Evolutionary conservation across 2,797 vertebrate genomes (phyloP), one percentile per base, ranked within the genome.

Genomic region (Periparus ater): DNA sequence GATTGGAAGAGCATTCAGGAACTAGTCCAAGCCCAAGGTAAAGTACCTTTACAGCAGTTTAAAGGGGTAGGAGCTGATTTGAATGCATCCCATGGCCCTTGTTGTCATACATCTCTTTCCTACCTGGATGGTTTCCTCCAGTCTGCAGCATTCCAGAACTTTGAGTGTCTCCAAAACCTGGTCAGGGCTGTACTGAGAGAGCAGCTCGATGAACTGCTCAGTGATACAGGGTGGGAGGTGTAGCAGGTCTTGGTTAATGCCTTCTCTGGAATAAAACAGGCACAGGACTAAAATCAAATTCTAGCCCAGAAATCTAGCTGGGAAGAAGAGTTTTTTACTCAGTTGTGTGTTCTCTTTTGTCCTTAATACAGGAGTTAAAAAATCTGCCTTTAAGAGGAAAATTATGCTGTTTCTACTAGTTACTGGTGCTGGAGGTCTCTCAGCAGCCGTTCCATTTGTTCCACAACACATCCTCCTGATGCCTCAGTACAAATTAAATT

Each of bases 101-200:
- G n/a, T 22, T 38, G 23, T 75, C 45, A 19, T 3, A 4, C 2
- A 18, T 11, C 6, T 38, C 44, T 36, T 47, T 45, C 94, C 97
- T 94, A 99, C 99, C 97, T 99, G 98, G 95, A 99, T 98, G 86
- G 99, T 98, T 95, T 99, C 98, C 92, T 99, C 99, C 76, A 99
- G 97, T 44, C 99, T 98, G 97, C 99, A 99, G 94, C 97, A 97
- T 89, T 99, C 98, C 51, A 99, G 98, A 40, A 98, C 98, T 87
- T 97, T 98, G 38, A 99, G 98, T 1, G 98, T 99, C 82, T 97
- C 96, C 82, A 97, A 97, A 77, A 99, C 98, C 51, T 98, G 95
- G 42, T 97, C 85, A 23, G 99, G 98, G 66, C 89, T 98, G 90
- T 98, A 99, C 68, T 98, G 98, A 92, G 99, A 99, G 71, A 99